Base-by-base conservation (phyloP, 2,888 invertebrate genomes). In the Chamaedrilus cognettii region DNA sequence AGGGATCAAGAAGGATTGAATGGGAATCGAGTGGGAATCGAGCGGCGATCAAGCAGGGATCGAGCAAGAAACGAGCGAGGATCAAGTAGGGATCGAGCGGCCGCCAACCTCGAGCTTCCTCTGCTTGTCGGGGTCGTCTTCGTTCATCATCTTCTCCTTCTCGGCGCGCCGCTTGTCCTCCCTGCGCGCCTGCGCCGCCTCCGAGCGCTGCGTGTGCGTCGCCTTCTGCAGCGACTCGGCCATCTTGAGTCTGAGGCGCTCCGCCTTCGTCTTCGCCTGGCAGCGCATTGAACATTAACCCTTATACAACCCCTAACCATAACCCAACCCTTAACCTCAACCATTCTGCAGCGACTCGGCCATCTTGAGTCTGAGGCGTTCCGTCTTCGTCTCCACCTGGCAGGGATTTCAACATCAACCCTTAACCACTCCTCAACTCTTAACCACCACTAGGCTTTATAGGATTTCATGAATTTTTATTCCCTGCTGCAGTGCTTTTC, bases 121-220 rank as follows among this genome's bases (percentile, higher is more conserved):
- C 80, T 99, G 98, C 78, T 96, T 96, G 73, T 98, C 98, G 0
- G 98, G 98, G 85, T 98, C 97, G 71, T 97, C 96, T 83, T 98
- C 83, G 65, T 78, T 90, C 82, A 96, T 87, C 67, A 99, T 92
- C 71, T 90, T 88, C 80, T 99, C 98, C 82, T 98, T 97, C 85
- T 98, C 96, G 74, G 89, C 90, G 70, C 96, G 89, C 60, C 94
- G 88, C 77, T 93, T 93, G 82, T 99, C 97, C 83, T 99, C 99
- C 7, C 94, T 88, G 32, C 94, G 87, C 55, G 89, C 90, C 42
- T 97, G 97, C 1, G 98, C 98, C 32, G 95, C 95, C 86, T 99
- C 99, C 75, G 96, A 96, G 0, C 98, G 87, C 30, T 95, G 95
- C n/a, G 91, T 91, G 85, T 99, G 98, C 0, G 96, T 94, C 19